Evolutionary conservation across 92 coral and sea anemone genomes (phyloP).

Genomic region (Epizoanthus scotinus): DNA sequence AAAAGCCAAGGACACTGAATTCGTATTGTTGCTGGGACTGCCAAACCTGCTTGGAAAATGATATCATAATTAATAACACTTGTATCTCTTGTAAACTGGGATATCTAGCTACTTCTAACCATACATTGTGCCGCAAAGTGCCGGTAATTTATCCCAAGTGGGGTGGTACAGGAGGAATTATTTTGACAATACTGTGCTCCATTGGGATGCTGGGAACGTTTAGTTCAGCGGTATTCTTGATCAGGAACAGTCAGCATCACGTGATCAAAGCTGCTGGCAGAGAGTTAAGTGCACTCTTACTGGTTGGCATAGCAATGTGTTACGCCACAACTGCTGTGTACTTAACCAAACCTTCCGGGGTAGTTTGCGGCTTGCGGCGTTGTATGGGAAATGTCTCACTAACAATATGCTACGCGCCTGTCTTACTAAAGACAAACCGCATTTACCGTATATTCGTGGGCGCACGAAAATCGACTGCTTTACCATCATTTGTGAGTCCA

Average conservation of each 20-base stretch:
- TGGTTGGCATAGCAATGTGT: constrained; percentile 42
- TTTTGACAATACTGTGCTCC: constrained; percentile 14
- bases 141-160: constrained; percentile 36
- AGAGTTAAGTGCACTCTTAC: constrained; percentile 38
- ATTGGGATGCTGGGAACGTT: constrained; percentile 21
- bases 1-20: constrained; percentile 2
- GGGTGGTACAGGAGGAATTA: constrained; percentile 28
- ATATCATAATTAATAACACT: constrained; percentile 48
- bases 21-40: constrained; percentile 57
- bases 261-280: constrained; percentile 50
- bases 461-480: constrained; percentile 23
- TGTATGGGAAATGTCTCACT: constrained; percentile 41
- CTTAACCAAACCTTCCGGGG: constrained; percentile 46
- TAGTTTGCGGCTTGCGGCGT: constrained; percentile 42
- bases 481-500: constrained; percentile 41
- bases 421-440: constrained; percentile 45
- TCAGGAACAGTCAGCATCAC: constrained; percentile 24
- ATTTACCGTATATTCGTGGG: constrained; percentile 50
- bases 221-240: constrained; percentile 23
- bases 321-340: constrained; percentile 38
- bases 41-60: constrained; percentile 30
- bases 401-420: constrained; percentile 46
- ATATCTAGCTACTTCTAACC: constrained; percentile 20
- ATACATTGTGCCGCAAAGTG: constrained; percentile 30
- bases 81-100: constrained; percentile 41